Percentiles rank a stretch among this genome's conserved stretches.
These are phyloP conservation scores for Chiloscyllium punctatum DNA, from an alignment of 2,797 vertebrate genomes.

Conservation along the genomic window DNA sequence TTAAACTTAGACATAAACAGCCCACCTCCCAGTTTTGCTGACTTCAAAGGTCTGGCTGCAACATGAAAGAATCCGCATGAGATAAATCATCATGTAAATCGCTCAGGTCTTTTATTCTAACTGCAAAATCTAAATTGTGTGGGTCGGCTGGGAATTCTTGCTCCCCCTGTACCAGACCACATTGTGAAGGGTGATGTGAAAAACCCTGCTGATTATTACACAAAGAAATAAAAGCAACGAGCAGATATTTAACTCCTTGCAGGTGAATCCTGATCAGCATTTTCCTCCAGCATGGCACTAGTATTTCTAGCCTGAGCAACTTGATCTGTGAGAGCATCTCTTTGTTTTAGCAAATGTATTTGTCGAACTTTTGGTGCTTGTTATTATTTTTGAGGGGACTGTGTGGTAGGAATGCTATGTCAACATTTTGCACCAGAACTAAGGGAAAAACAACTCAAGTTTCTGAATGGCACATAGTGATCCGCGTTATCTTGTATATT, in stretches of 20 bases:
- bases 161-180: neutral
- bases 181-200: neutral
- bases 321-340: neutral
- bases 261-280: neutral
- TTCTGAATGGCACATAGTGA: too few relatives aligned
- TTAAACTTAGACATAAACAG: neutral
- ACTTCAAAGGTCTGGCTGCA: constrained; percentile 34
- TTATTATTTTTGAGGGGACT: neutral
- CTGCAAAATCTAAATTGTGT: constrained; percentile 6
- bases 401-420: neutral
- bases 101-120: constrained; percentile 6
- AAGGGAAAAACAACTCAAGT: too few relatives aligned
- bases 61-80: constrained; percentile 21
- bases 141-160: constrained; percentile 7
- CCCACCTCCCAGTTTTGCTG: constrained; percentile 8
- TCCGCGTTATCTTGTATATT: too few relatives aligned
- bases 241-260: neutral
- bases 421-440: neutral
- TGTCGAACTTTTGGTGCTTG: neutral
- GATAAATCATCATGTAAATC: constrained; percentile 11
- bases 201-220: neutral
- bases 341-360: neutral
- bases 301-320: neutral
- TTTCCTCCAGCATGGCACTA: neutral
- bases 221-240: neutral